Evolutionary conservation across 2,888 invertebrate species (phyloP).

Genomic region (Sycophila texana): DNA sequence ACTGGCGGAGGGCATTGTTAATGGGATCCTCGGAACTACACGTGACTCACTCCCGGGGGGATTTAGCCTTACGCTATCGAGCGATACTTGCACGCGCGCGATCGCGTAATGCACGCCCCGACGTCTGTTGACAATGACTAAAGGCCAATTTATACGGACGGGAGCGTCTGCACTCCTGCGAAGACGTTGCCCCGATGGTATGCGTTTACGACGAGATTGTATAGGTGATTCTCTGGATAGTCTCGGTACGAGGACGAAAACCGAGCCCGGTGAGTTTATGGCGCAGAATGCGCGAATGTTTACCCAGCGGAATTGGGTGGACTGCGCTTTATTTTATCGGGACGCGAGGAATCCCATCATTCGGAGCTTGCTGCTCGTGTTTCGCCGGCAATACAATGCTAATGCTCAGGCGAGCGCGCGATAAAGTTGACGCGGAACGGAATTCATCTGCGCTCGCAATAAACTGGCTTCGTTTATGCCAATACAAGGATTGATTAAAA

Average conservation of each 20-base stretch:
- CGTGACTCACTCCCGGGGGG: constrained; percentile 13
- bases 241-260: too few species aligned
- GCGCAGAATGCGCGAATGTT: not conserved
- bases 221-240: too few species aligned
- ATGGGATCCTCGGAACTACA: constrained; percentile 32
- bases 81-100: not conserved
- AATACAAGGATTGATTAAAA: not conserved
- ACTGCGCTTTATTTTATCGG: not conserved
- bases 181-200: too few species aligned
- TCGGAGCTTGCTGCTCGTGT: not conserved
- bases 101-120: not conserved
- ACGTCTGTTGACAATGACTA: constrained; percentile 2
- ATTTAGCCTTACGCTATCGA: constrained; percentile 23
- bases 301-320: not conserved
- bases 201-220: too few species aligned
- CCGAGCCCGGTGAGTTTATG: not conserved
- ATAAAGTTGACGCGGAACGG: constrained; percentile 7
- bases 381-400: constrained; percentile 33
- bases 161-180: too few species aligned
- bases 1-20: constrained; percentile 19
- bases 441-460: constrained; percentile 30
- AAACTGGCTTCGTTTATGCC: constrained; percentile 25
- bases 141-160: not conserved
- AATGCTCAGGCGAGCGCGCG: not conserved
- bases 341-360: constrained; percentile 12